Percentiles rank a stretch among this genome's conserved stretches.
These are phyloP conservation scores for Hippocampus comes DNA, from an alignment of 2,113 vertebrate species.

Conservation along the genomic window DNA sequence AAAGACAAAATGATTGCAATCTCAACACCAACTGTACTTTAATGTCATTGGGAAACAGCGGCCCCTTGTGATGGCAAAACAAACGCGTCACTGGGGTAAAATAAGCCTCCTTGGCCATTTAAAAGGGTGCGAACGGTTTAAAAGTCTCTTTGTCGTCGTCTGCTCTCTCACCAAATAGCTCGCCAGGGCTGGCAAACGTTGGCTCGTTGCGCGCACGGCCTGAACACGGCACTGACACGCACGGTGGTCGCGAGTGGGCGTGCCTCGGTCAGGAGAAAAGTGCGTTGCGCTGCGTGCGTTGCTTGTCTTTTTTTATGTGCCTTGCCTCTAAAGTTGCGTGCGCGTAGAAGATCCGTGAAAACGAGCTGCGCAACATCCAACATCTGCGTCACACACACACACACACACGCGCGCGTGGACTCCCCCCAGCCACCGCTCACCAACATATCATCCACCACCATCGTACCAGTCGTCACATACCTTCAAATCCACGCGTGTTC, in stretches of 20 bases:
- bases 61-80: constrained; percentile 66
- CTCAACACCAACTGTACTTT: not conserved
- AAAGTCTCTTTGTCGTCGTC: not conserved
- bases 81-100: constrained; percentile 47
- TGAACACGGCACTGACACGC: constrained; percentile 20
- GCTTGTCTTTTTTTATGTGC: constrained; percentile 39
- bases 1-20: not conserved
- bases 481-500: constrained; percentile 60
- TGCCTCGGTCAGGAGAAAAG: constrained; percentile 70
- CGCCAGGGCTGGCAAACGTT: not conserved
- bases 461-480: constrained; percentile 69
- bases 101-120: constrained; percentile 31
- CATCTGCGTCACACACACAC: constrained; percentile 1
- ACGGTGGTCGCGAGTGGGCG: constrained; percentile 72
- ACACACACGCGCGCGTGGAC: not conserved
- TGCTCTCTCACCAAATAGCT: not conserved
- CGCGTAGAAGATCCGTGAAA: not conserved
- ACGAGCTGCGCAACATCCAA: constrained; percentile 42
- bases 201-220: not conserved
- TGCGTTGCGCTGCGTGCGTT: constrained; percentile 72
- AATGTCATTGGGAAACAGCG: constrained; percentile 32
- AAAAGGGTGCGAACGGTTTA: not conserved
- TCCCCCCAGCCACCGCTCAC: not conserved
- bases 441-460: constrained; percentile 36
- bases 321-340: constrained; percentile 4